Evolutionary conservation across 2,888 invertebrate species (phyloP), one percentile per base, ranked within the genome.

Genomic region (Dynastes grantii): DNA sequence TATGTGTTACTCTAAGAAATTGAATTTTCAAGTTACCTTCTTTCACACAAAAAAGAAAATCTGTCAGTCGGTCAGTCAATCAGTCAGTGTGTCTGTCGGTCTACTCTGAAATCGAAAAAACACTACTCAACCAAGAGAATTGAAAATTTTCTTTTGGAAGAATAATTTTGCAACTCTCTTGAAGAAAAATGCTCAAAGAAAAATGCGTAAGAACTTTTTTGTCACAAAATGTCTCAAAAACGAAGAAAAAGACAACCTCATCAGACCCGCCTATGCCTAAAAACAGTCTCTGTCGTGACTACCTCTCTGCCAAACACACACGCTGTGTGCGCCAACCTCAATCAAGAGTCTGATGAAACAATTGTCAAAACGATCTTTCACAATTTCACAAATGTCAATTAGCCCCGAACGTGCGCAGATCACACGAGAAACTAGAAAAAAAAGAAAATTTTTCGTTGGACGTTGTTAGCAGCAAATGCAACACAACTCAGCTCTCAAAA

Each of bases 161-260:
- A 81, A 81, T 81, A 58, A 81, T 83, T 84, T 83, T 82, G 81
- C 86, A 85, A 86, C 86, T 85, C 85, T 86, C 86, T 87, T 86
- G 87, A 87, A 87, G 87, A 87, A 85, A 83, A 85, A 85, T 84
- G 9, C 29, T 61, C 22, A 40, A 40, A 40, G 40, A 45, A 45
- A 8, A 8, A 45, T 45, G 45, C 45, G 45, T 45, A 45, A 45
- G 45, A 45, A 8, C 45, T 45, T 45, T 45, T 45, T 45, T 55
- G 6, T n/a, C 55, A 55, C 55, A 22, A 55, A 55, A 22, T 16
- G 29, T 32, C 45, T 45, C 45, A 45, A 45, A 45, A 45, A 45
- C 45, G 45, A 45, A 45, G 45, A 45, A 45, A 8, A 11, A 45
- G 45, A 45, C 45, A 45, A 45, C 45, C 45, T 8, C 85, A 81